Conservation (phyloP, 2,113 vertebrate genomes). For the Morone chrysops region DNA sequence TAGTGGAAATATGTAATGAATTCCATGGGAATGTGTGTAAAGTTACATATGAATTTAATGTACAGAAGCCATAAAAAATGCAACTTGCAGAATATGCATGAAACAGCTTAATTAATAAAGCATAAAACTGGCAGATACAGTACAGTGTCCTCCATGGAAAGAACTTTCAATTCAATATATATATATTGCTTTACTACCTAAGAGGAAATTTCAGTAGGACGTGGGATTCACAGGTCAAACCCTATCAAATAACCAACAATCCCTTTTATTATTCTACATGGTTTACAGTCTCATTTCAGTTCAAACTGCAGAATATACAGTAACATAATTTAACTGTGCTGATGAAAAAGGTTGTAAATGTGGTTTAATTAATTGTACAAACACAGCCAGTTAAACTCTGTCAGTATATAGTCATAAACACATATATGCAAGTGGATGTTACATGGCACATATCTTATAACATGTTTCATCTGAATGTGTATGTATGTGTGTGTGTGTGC, state of each 20-base stretch:
- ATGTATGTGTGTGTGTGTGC: conserved; percentile 27
- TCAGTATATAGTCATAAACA: neutral
- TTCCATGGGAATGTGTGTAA: neutral
- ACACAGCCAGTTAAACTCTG: conserved; percentile 18
- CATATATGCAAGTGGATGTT: neutral
- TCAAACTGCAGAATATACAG: neutral
- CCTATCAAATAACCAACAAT: neutral
- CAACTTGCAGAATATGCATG: neutral
- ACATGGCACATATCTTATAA: conserved; percentile 15
- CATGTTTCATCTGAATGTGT: conserved; percentile 20
- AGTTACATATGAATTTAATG: neutral
- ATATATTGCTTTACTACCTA: too few species aligned
- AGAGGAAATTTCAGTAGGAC: neutral
- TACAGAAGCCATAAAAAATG: neutral
- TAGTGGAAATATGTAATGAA: neutral
- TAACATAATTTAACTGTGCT: conserved; percentile 5
- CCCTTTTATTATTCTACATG: conserved; percentile 6
- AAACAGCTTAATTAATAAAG: neutral
- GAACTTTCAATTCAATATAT: neutral
- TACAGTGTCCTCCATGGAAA: neutral
- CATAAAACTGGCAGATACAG: neutral
- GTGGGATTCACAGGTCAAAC: too few species aligned
- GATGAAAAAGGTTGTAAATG: conserved; percentile 8
- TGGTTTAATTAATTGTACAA: neutral
- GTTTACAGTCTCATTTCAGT: conserved; percentile 11